Conservation (phyloP, 2,888 invertebrate species). For the Lithophane semibrunnea region DNA sequence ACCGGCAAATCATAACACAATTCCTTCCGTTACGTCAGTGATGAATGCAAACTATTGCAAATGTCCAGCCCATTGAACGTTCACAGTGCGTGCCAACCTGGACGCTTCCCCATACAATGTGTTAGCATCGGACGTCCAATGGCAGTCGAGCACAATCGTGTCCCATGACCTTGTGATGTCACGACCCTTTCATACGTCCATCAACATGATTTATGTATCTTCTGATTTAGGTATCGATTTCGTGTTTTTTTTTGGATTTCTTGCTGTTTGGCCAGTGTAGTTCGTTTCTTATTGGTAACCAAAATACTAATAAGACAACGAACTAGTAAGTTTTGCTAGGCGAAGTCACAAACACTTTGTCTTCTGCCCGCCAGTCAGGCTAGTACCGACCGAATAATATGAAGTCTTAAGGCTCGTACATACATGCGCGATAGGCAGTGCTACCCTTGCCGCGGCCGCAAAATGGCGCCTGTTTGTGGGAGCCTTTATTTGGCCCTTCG, state of each 20-base stretch:
- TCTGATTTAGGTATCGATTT: slow-evolving; percentile 52
- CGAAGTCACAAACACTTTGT: too few relatives aligned
- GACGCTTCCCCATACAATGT: slow-evolving; percentile 34
- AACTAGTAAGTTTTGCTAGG: background rate
- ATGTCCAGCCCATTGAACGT: slow-evolving; percentile 51
- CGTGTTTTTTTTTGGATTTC: slow-evolving; percentile 21
- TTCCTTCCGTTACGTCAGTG: slow-evolving; percentile 45
- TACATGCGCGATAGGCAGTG: too few relatives aligned
- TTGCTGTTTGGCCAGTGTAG: background rate
- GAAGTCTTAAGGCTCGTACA: background rate
- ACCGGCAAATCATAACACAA: slow-evolving; percentile 50
- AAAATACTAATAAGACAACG: too few relatives aligned
- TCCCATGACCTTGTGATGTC: slow-evolving; percentile 67
- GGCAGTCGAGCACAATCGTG: slow-evolving; percentile 52
- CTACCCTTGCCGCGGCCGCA: too few relatives aligned
- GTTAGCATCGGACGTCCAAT: slow-evolving; percentile 22
- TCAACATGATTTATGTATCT: slow-evolving; percentile 75
- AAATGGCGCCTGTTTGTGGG: too few relatives aligned
- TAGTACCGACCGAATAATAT: slow-evolving; percentile 11
- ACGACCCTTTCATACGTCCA: slow-evolving; percentile 71
- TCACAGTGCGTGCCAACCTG: slow-evolving; percentile 23
- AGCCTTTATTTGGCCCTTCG: background rate
- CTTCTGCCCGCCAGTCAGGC: background rate
- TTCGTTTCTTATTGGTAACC: background rate
- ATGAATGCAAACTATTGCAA: slow-evolving; percentile 57